These are phyloP conservation scores for Eupsittula cactorum DNA, from an alignment of 2,113 vertebrate species.

Conservation along the genomic window DNA sequence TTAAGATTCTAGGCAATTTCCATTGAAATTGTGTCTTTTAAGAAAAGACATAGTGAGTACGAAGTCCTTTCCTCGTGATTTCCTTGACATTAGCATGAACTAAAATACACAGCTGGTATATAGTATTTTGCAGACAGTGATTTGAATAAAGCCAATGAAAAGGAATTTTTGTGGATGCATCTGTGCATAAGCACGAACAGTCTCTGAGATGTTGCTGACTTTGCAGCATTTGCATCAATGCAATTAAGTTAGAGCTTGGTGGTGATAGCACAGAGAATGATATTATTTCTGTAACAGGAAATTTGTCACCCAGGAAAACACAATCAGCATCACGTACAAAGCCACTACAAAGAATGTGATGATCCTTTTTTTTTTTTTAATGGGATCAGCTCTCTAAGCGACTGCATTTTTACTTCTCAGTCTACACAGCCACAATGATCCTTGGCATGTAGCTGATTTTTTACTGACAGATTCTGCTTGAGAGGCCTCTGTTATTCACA, in stretches of 20 bases:
- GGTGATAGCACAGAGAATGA: not conserved
- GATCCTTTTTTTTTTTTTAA: not conserved
- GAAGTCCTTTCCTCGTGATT: not conserved
- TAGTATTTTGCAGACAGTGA: not conserved
- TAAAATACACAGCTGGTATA: not conserved
- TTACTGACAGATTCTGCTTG: not conserved
- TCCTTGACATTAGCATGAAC: not conserved
- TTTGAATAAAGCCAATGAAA: not conserved
- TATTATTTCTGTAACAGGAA: constrained; percentile 33
- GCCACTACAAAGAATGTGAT: not conserved
- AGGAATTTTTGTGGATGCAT: not conserved
- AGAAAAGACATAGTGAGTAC: not conserved
- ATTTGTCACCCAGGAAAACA: constrained; percentile 19
- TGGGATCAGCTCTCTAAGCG: not conserved
- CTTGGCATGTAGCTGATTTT: not conserved
- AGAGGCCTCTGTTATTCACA: not conserved
- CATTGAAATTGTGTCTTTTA: not conserved
- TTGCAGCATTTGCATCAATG: constrained; percentile 25
- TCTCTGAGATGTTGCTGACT: not conserved
- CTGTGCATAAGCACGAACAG: not conserved
- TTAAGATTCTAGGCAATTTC: not conserved
- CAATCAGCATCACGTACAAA: not conserved
- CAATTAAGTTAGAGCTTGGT: constrained; percentile 27
- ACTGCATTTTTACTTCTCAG: not conserved
- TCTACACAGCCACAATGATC: not conserved